phyloP scores from a whole-genome alignment of 2,797 vertebrate genomes.

The Tragopan temminckii region DNA sequence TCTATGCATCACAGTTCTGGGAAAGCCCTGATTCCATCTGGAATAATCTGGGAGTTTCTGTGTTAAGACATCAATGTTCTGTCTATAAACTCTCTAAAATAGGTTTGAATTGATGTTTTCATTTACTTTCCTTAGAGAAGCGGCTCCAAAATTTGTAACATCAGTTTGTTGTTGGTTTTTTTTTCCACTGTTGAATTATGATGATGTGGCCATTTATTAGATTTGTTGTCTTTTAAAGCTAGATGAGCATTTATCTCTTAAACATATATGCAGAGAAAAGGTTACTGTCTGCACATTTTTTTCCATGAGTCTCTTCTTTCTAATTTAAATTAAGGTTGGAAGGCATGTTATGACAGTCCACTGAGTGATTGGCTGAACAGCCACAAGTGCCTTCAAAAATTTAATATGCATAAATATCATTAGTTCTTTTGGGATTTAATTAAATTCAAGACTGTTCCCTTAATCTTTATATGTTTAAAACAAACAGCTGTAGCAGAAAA shows the following conservation, averaged over 20 bases:
- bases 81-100: slow-evolving; percentile 28
- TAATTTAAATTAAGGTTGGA: slow-evolving; percentile 68
- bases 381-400: slow-evolving; percentile 62
- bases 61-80: background rate
- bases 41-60: background rate
- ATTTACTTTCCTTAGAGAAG: slow-evolving; percentile 64
- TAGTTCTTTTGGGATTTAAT: slow-evolving; percentile 49
- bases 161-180: background rate
- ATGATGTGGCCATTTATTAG: slow-evolving; percentile 64
- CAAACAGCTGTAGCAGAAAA: slow-evolving; percentile 58
- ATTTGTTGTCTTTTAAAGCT: slow-evolving; percentile 60
- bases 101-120: slow-evolving; percentile 63
- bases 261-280: slow-evolving; percentile 55
- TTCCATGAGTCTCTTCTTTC: slow-evolving; percentile 33
- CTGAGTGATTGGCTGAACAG: slow-evolving; percentile 60
- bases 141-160: slow-evolving; percentile 38
- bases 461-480: slow-evolving; percentile 72
- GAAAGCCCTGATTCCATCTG: background rate
- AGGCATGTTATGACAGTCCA: slow-evolving; percentile 65
- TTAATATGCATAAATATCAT: slow-evolving; percentile 66
- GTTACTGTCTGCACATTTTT: slow-evolving; percentile 47
- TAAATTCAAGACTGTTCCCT: slow-evolving; percentile 53
- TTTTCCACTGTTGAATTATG: slow-evolving; percentile 34
- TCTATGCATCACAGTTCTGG: background rate
- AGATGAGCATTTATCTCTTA: slow-evolving; percentile 41